Evolutionary conservation across 2,888 invertebrate species (phyloP).

Genomic region (Panorpa germanica): DNA sequence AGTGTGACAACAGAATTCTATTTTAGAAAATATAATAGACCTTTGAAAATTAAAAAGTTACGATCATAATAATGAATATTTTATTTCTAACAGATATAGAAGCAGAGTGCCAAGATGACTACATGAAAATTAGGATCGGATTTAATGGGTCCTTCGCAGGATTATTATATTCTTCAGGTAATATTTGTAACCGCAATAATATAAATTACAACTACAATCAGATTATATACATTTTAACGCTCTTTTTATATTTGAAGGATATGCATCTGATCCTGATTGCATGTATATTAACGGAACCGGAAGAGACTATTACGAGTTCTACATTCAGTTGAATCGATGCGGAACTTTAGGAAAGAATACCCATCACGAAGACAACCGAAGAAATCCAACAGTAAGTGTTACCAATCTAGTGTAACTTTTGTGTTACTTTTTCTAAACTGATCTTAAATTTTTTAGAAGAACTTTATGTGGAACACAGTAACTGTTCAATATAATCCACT

Average conservation of each 20-base stretch:
- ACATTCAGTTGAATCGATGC: conserved; percentile 79
- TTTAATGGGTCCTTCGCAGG: conserved; percentile 85
- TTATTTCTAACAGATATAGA: conserved; percentile 57
- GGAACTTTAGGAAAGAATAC: conserved; percentile 81
- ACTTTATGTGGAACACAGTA: conserved; percentile 92
- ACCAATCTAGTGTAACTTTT: conserved; percentile 8
- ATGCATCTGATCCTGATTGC: conserved; percentile 85
- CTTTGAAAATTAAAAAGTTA: conserved; percentile 1
- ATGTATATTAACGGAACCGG: conserved; percentile 91
- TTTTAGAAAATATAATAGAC: background rate
- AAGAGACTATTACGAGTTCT: conserved; percentile 81
- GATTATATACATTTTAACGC: conserved; percentile 1
- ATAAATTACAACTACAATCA: background rate
- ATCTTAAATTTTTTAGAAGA: conserved; percentile 41
- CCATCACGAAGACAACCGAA: conserved; percentile 64
- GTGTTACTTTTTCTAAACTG: conserved; percentile 9
- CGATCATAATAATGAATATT: conserved; percentile 3
- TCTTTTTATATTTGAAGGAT: conserved; percentile 43
- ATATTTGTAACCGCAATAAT: conserved; percentile 12
- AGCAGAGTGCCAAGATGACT: conserved; percentile 89
- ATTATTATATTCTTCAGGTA: conserved; percentile 76
- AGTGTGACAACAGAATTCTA: too few species aligned
- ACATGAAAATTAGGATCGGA: conserved; percentile 84
- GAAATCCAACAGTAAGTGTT: conserved; percentile 62
- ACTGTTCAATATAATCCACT: conserved; percentile 86